Conservation (phyloP, 2,888 invertebrate species). For the Sinohyriopsis cumingii region DNA sequence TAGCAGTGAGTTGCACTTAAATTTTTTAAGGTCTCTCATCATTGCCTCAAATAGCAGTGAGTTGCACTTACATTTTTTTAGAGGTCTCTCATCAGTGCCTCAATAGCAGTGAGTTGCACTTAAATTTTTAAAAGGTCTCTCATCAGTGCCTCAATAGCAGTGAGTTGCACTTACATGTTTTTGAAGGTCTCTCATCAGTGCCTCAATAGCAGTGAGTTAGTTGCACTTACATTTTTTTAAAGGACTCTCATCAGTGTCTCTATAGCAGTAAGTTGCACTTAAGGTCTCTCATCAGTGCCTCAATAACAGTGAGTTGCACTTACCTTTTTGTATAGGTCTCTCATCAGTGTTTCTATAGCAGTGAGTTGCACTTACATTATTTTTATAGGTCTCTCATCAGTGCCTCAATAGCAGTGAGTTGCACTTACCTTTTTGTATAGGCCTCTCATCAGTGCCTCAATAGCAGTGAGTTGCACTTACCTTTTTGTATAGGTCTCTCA, state of each 20-base stretch:
- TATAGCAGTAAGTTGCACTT: constrained; percentile 73
- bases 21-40: constrained; percentile 77
- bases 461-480: constrained; percentile 73
- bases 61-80: too few species aligned
- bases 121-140: too few species aligned
- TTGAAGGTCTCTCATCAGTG: constrained; percentile 77
- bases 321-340: too few species aligned
- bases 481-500: constrained; percentile 76
- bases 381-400: constrained; percentile 77
- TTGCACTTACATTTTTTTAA: too few species aligned
- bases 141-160: constrained; percentile 76
- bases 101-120: constrained; percentile 73
- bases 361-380: too few species aligned
- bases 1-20: constrained; percentile 73
- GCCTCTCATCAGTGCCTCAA: constrained; percentile 76
- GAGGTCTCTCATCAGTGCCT: constrained; percentile 77
- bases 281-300: constrained; percentile 77
- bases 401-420: constrained; percentile 75
- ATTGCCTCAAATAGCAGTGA: constrained; percentile 76
- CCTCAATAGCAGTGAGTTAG: constrained; percentile 75
- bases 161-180: too few species aligned
- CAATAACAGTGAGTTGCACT: constrained; percentile 73
- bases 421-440: too few species aligned
- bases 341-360: constrained; percentile 76
- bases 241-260: constrained; percentile 77